These are phyloP conservation scores for Hemichromis elongatus DNA, from an alignment of 2,113 vertebrate species.

Conservation along the genomic window DNA sequence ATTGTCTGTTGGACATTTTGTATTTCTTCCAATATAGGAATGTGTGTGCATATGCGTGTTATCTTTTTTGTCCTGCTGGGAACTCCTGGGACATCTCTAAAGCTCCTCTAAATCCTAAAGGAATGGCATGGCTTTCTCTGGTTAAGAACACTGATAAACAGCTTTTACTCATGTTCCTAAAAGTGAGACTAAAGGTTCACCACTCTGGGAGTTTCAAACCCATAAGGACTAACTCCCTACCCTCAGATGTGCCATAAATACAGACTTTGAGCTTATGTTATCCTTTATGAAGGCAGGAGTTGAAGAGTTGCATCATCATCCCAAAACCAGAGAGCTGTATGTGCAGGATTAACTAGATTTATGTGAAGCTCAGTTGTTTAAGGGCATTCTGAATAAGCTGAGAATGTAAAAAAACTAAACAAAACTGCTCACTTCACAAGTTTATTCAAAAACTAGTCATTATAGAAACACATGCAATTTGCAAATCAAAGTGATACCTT, in stretches of 20 bases:
- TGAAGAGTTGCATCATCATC: constrained; percentile 24
- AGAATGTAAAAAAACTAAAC: neutral
- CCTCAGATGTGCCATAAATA: neutral
- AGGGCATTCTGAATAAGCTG: neutral
- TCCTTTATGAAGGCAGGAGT: neutral
- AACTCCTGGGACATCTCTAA: neutral
- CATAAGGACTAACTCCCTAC: constrained; percentile 9
- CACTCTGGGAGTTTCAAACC: neutral
- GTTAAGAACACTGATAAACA: constrained; percentile 18
- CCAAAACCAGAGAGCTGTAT: neutral
- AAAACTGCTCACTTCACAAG: neutral
- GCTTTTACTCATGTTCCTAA: constrained; percentile 6
- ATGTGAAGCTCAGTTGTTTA: neutral
- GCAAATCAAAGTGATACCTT: constrained; percentile 8
- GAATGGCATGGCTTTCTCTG: neutral
- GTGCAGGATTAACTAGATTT: constrained; percentile 27
- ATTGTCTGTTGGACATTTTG: neutral
- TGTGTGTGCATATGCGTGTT: neutral
- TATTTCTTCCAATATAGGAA: neutral
- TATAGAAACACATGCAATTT: neutral
- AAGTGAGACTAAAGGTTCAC: constrained; percentile 16
- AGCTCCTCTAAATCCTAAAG: constrained; percentile 5
- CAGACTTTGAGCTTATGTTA: neutral
- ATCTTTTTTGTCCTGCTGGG: neutral
- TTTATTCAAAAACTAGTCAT: neutral